Base-by-base conservation (phyloP, 2,113 vertebrate species). In the Gasterosteus aculeatus region DNA sequence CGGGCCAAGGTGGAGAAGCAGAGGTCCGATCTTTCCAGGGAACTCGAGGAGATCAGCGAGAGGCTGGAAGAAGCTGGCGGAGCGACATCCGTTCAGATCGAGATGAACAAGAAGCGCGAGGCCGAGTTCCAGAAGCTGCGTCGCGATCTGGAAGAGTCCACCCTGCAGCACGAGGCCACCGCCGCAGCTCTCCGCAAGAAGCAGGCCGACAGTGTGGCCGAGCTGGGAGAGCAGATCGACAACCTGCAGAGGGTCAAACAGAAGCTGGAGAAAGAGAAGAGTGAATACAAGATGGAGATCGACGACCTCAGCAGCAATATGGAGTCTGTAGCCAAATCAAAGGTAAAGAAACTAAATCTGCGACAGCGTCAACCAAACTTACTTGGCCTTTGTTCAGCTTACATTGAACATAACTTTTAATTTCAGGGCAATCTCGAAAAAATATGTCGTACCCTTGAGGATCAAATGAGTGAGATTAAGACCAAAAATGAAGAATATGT, bases 251-350 rank as follows among this genome's bases (percentile, higher is more conserved):
- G 96, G 0, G 94, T 98, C 65, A 98, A 97, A 80, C 96, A 97
- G 92, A 98, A 98, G 83, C 92, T 97, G 87, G 96, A 98, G 94
- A 97, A 98, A 81, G 97, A 98, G 91, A 99, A 98, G 75, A 97
- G 96, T 0, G 96, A 98, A 75, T 77, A 93, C 74, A 98, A 95
- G 94, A 96, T 99, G 97, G 97, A 98, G 90, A 96, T 96, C 0
- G 96, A 99, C 0, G 96, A 97, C 71, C 92, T 97, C 1, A 69
- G 85, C 0, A 95, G 95, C 81, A 97, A 95, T 56, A 94, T 97
- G 95, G 96, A 97, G 79, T 38, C 89, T 1, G 86, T 97, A 1
- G 91, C 96, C 3, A 98, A 98, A 90, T 18, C 94, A 4, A 96
- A 96, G 91, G 95, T 95, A 75, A 33, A 72, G 7, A 31, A 51